Conservation (phyloP, 2,888 invertebrate species). For the Fissipunctia ypsillon region DNA sequence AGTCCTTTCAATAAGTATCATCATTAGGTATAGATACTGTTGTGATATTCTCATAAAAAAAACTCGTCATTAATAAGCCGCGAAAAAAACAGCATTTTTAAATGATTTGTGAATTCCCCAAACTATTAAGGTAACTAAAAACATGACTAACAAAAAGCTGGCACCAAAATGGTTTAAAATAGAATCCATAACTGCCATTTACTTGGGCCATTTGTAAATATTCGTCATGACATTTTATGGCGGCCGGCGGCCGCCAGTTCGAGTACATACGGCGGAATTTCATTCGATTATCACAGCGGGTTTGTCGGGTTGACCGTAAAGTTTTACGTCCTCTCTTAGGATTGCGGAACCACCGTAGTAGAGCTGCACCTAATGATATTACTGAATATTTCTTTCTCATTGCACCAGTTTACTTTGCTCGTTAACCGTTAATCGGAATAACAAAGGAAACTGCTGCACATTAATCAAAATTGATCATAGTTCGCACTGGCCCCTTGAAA, state of each 20-base stretch:
- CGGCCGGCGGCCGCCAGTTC: constrained; percentile 13
- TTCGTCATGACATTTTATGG: constrained; percentile 51
- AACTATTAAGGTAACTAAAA: constrained; percentile 1
- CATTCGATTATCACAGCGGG: constrained; percentile 63
- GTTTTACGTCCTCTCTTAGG: constrained; percentile 70
- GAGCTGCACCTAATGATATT: constrained; percentile 71
- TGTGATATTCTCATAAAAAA: not conserved
- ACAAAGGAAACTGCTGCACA: constrained; percentile 50
- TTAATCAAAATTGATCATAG: constrained; percentile 55
- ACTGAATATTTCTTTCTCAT: constrained; percentile 69
- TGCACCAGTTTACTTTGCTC: constrained; percentile 59
- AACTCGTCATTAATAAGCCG: not conserved
- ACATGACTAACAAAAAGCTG: constrained; percentile 16
- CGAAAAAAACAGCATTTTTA: not conserved
- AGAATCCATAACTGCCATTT: constrained; percentile 46
- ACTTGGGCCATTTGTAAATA: constrained; percentile 48
- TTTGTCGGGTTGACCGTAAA: constrained; percentile 70
- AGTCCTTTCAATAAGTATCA: not conserved
- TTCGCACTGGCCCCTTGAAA: constrained; percentile 40
- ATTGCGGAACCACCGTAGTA: constrained; percentile 66
- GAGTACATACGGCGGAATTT: constrained; percentile 58
- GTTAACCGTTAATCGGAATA: constrained; percentile 52
- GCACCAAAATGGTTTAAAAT: constrained; percentile 28
- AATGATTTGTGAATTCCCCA: not conserved
- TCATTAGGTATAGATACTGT: not conserved